Base-by-base conservation (phyloP, 2,888 invertebrate species). In the Volucella inanis region DNA sequence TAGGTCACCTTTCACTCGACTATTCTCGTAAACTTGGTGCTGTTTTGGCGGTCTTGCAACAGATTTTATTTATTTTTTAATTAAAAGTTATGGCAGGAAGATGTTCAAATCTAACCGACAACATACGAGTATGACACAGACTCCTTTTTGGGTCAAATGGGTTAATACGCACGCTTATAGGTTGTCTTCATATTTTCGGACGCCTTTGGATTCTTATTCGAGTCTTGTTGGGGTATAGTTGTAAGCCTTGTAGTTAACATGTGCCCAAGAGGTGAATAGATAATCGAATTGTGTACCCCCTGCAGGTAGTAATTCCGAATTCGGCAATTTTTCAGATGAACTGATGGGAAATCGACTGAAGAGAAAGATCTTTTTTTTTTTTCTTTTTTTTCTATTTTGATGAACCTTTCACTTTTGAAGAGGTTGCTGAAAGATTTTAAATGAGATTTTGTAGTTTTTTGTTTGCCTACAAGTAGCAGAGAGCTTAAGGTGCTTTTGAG, bases 401-500 rank as follows among this genome's bases (percentile, higher is more conserved):
- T 47, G 50, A 54, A 68, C 83, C 83, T 83, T 83, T 83, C 83
- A 83, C 83, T 83, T 83, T 83, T 83, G 52, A 15, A 47, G 68
- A 49, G 74, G 18, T 45, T 6, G 54, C 45, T 8, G 12, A 62
- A 39, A 45, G 68, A 38, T 49, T 68, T 65, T 59, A n/a, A 67
- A 49, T 72, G 55, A 39, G 43, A n/a, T 49, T 65, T 55, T 22
- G 47, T 22, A 11, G 18, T 18, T 49, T 52, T 52, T n/a, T 54
- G 0, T 4, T 54, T 59, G 4, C 14, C 15, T 39, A 41, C 41
- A 76, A 76, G 76, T 76, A 76, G 76, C 76, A 59, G 47, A 39
- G 45, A 22, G 11, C 38, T 76, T 76, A 61, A 76, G 76, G 76
- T 68, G 72, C 43, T 22, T 76, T 65, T 68, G 59, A 38, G 54